Base-by-base conservation (phyloP, 2,888 invertebrate species). In the Tipula vernalis region DNA sequence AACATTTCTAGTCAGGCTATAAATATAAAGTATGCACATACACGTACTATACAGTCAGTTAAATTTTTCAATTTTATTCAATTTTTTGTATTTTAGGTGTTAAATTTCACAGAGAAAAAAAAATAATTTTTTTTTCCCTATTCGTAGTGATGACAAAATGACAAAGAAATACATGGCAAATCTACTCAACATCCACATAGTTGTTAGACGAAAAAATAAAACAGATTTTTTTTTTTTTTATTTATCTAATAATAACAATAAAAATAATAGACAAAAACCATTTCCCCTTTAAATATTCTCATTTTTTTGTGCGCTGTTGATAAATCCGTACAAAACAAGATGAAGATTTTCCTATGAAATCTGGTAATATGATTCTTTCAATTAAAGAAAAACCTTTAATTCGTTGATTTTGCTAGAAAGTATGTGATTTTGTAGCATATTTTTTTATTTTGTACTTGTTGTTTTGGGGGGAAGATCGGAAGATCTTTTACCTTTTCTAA, bases 111-210 rank as follows among this genome's bases (percentile, higher is more conserved):
- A 71, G 71, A 71, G 71, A 71, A 28, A 71, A 28, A 51, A 51
- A 51, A 51, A 44, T 1, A 28, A 1, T 28, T 1, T 28, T 44
- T 51, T 10, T 71, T 71, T 71, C 28, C 10, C 28, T 71, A 71
- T 71, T 28, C 71, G 3, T 71, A 28, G 71, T 71, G 71, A 71
- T 71, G 71, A 71, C 71, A 71, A 71, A 28, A 71, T 71, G 71
- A 71, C 71, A 71, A 71, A 71, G 71, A 71, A 71, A 10, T 71
- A 71, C 71, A 71, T 71, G 28, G 71, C 71, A 71, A 71, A 71
- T 71, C 71, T 71, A 71, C 71, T 71, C 71, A 71, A 71, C 71
- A 71, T 71, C 71, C 71, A 71, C 71, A 71, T 71, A 71, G 71
- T 71, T 71, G 71, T 71, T 71, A 71, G 71, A 71, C 71, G 71